phyloP scores from a whole-genome alignment of 2,888 invertebrate genomes.

The Phyto melanocephala region DNA sequence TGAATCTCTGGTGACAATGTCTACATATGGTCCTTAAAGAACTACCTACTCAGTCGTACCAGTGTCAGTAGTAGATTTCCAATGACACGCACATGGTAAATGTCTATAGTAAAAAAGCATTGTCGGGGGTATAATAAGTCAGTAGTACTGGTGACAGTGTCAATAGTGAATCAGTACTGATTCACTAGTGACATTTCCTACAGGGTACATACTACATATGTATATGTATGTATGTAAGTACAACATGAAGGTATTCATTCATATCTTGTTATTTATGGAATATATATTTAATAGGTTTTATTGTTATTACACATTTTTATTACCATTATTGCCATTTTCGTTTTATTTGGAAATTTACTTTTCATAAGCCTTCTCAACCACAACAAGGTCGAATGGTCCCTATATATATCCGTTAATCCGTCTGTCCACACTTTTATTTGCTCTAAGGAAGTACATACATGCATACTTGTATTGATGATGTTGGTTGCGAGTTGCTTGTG shows the following conservation, averaged over 20 bases:
- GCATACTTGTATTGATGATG: background rate
- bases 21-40: too few relatives aligned
- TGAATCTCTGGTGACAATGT: too few relatives aligned
- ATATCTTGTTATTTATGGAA: constrained; percentile 19
- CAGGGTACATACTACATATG: background rate
- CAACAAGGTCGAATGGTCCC: background rate
- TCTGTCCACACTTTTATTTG: background rate
- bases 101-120: too few relatives aligned
- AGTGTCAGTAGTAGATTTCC: too few relatives aligned
- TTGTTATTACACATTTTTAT: constrained; percentile 57
- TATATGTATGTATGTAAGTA: background rate
- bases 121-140: too few relatives aligned
- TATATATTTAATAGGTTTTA: constrained; percentile 62
- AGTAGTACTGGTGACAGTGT: too few relatives aligned
- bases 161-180: too few relatives aligned
- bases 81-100: too few relatives aligned
- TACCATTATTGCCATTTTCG: constrained; percentile 37
- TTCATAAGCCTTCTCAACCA: background rate
- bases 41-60: too few relatives aligned
- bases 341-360: background rate
- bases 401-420: background rate
- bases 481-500: background rate
- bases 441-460: too few relatives aligned
- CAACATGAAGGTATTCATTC: background rate
- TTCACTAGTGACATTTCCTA: too few relatives aligned